Evolutionary conservation across 2,113 vertebrate genomes (phyloP), one percentile per base, ranked within the genome.

Genomic region (Camelus dromedarius): DNA sequence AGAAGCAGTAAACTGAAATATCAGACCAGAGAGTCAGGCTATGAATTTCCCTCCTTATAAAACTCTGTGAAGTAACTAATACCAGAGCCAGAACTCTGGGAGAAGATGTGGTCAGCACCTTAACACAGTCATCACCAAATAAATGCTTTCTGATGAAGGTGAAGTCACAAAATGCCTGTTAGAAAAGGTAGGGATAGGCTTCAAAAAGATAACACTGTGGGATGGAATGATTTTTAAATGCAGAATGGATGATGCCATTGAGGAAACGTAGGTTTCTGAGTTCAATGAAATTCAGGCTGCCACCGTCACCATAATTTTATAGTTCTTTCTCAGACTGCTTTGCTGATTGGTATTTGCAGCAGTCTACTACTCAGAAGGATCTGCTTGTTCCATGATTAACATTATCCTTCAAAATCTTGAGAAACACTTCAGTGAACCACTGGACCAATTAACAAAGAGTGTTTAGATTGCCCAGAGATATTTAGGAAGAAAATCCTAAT

Each of bases 11-110:
- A 38, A 32, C 11, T 66, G 75, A 75, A 90, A 82, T 70, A 76
- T 38, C 28, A 14, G 30, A 75, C n/a, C 79, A 72, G 38, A 26
- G 46, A 26, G 14, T 86, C 50, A 42, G 32, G 9, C 32, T 92
- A 12, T 64, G 50, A 92, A 86, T 90, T 70, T 64, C 38, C n/a
- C 28, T 95, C 32, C 52, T 87, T 69, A 38, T 87, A 87, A 87
- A 70, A 64, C 35, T 64, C 30, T 90, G 2, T 42, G 30, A 54
- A 91, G 66, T 24, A 96, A n/a, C n/a, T 24, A 70, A 70, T 95
- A 58, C 48, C 62, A 69, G 22, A 85, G 38, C 22, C 90, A 67
- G 15, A 79, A 58, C 24, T 30, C 50, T 50, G 24, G 38, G 77
- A 86, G 26, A 30, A 73, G 10, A 22, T 3, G 10, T 3, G 7